Evolutionary conservation across 2,113 vertebrate species (phyloP), one percentile per base, ranked within the genome.

Genomic region (Symphodus melops): DNA sequence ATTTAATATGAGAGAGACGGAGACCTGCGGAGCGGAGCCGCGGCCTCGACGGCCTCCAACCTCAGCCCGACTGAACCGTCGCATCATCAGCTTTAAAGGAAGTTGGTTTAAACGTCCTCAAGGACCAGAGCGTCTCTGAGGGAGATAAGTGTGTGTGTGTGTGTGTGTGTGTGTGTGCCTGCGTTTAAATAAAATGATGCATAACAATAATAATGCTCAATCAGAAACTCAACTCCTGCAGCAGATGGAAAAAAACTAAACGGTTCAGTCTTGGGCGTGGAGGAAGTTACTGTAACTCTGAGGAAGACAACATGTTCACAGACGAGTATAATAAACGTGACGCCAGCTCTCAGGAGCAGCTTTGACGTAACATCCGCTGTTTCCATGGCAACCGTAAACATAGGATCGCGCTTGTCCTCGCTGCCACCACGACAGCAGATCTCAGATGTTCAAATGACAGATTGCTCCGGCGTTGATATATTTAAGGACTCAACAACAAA

Each of bases 191-290:
- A 77, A 84, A 86, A 51, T 55, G 77, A 80, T 77, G 75, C 70
- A 81, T 74, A 81, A 88, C 85, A 91, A 85, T 53, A 63, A 76
- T 58, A 0, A 19, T 58, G 84, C 82, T 86, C 79, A 76, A 86
- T 60, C 67, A 87, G 86, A 82, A 88, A 92, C 87, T 95, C 94
- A 96, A 96, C 96, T 95, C 91, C 93, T 91, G 92, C 90, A 96
- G 94, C 96, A 97, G 95, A 97, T 96, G 95, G 95, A 93, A 95
- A 95, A 91, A 93, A 95, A 95, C 91, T 94, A 95, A 96, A 95
- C 91, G 93, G 94, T 95, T 72, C 85, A 93, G 92, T 94, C 93
- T 95, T n/a, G n/a, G n/a, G n/a, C n/a, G n/a, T n/a, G 51, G 13
- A 14, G 51, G 62, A n/a, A n/a, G n/a, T n/a, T n/a, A n/a, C n/a